These are phyloP conservation scores for Numenius arquata DNA, from an alignment of 2,113 vertebrate species.

Conservation along the genomic window DNA sequence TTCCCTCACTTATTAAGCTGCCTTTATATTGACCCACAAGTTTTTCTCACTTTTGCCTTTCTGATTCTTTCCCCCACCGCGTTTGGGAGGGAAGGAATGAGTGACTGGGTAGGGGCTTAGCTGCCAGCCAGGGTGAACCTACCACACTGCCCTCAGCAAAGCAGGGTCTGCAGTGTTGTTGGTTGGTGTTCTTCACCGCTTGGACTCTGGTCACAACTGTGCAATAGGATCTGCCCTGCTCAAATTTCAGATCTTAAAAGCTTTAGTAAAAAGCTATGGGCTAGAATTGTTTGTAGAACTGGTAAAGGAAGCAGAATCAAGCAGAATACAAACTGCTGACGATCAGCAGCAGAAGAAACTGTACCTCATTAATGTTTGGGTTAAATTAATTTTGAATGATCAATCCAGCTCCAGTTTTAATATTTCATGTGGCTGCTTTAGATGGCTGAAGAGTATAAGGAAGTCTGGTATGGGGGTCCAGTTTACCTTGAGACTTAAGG, in stretches of 20 bases:
- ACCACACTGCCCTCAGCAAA: neutral
- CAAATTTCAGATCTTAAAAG: neutral
- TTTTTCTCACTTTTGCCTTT: neutral
- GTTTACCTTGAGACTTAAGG: neutral
- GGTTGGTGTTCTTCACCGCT: neutral
- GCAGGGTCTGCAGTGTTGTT: neutral
- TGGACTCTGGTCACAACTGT: neutral
- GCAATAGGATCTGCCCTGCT: neutral
- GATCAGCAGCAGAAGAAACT: neutral
- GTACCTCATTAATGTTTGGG: neutral
- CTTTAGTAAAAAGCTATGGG: neutral
- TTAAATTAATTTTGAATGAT: neutral
- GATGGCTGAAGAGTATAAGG: neutral
- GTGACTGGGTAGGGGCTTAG: neutral
- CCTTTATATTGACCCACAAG: neutral
- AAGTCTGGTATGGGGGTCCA: neutral
- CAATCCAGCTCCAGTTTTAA: neutral
- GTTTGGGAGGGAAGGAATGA: neutral
- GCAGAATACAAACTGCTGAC: neutral
- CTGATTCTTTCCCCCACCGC: neutral
- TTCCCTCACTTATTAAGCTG: neutral
- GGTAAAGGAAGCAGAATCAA: neutral
- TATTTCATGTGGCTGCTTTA: neutral
- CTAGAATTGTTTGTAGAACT: neutral
- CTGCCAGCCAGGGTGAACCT: neutral